Percentiles rank a stretch among this genome's conserved stretches.
Conservation (phyloP, 1,140 invertebrate genomes). For the Aphidius ervi region DNA sequence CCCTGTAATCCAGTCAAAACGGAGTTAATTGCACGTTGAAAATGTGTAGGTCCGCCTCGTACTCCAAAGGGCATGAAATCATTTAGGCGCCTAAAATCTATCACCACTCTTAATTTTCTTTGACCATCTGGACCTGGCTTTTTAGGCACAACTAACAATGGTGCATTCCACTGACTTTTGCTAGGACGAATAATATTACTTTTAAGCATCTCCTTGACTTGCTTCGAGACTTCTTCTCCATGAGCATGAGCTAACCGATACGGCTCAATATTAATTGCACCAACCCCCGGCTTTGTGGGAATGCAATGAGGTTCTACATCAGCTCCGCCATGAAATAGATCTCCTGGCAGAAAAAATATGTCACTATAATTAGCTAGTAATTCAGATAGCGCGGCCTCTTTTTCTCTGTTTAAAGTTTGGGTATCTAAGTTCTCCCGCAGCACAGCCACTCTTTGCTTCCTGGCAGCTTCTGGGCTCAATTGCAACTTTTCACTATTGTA, state of each 20-base stretch:
- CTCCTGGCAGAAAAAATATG: too few species aligned
- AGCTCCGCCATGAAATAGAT: too few species aligned
- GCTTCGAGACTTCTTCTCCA: background rate
- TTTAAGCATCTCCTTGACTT: conserved; percentile 3
- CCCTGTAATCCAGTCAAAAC: conserved; percentile 2
- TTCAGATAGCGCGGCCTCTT: too few species aligned
- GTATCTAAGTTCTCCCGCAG: too few species aligned
- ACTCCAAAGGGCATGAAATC: conserved; percentile 9
- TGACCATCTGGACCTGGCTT: background rate
- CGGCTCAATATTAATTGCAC: background rate
- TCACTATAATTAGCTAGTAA: too few species aligned
- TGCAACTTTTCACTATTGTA: too few species aligned
- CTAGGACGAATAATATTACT: background rate
- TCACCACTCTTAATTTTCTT: background rate
- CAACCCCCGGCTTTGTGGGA: background rate
- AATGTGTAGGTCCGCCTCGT: background rate
- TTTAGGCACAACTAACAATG: background rate
- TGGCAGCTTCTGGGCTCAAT: too few species aligned
- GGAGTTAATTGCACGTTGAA: conserved; percentile 6
- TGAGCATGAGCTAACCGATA: conserved; percentile 3
- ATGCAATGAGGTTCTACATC: background rate
- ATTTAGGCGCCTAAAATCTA: background rate
- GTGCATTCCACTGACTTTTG: background rate
- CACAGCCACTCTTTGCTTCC: too few species aligned
- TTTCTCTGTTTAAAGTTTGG: too few species aligned